These are phyloP conservation scores for Spilosoma lubricipeda DNA, from an alignment of 2,888 invertebrate species.

Conservation along the genomic window DNA sequence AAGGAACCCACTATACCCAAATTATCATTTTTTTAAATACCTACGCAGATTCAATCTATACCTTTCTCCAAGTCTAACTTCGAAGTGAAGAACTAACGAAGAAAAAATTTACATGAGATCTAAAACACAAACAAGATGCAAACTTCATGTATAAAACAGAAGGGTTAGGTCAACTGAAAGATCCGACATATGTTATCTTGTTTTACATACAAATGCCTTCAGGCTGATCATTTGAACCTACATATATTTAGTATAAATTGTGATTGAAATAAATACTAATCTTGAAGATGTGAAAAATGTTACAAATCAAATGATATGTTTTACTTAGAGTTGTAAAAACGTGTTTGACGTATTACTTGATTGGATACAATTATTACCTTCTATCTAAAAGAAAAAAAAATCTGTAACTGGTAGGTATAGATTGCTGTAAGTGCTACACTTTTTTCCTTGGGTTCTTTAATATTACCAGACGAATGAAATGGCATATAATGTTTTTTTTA, in stretches of 20 bases:
- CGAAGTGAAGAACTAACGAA: too few relatives aligned
- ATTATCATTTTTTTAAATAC: too few relatives aligned
- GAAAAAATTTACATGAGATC: slow-evolving; percentile 3
- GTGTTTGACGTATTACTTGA: too few relatives aligned
- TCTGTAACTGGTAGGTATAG: too few relatives aligned
- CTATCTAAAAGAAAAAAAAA: too few relatives aligned
- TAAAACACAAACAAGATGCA: slow-evolving; percentile 28
- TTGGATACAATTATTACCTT: too few relatives aligned
- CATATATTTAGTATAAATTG: slow-evolving; percentile 77
- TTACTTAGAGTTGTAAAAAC: neutral
- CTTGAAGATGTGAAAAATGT: slow-evolving; percentile 47
- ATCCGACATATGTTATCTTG: slow-evolving; percentile 64
- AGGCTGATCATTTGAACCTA: slow-evolving; percentile 67
- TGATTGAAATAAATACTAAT: slow-evolving; percentile 65
- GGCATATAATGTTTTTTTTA: too few relatives aligned
- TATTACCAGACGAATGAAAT: too few relatives aligned
- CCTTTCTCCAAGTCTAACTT: neutral
- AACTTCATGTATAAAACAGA: slow-evolving; percentile 53
- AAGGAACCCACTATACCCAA: neutral
- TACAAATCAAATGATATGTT: slow-evolving; percentile 27
- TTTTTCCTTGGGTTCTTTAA: too few relatives aligned
- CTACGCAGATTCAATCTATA: too few relatives aligned
- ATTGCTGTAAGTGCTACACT: too few relatives aligned
- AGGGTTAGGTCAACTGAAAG: slow-evolving; percentile 60
- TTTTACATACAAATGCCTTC: slow-evolving; percentile 73